Evolutionary conservation across 2,888 invertebrate species (phyloP).

Genomic region (Tuberolachnus salignus): DNA sequence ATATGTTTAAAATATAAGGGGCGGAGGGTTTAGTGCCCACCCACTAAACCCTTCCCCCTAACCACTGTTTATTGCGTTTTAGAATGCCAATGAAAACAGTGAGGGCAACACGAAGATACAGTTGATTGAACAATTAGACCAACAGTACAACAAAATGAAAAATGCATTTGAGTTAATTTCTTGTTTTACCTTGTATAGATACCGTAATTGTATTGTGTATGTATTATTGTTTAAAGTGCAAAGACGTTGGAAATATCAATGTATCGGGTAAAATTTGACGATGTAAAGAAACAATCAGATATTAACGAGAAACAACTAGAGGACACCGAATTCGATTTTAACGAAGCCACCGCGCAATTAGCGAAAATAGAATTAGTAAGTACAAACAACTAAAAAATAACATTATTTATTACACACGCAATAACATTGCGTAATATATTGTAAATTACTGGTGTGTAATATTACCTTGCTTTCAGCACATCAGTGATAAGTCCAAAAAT

Average conservation of each 20-base stretch:
- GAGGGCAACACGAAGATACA: background rate
- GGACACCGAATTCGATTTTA: background rate
- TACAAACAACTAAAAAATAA: background rate
- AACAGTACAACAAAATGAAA: background rate
- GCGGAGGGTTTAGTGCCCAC: no score
- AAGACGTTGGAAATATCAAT: background rate
- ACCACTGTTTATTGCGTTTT: background rate
- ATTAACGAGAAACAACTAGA: background rate
- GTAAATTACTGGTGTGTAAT: background rate
- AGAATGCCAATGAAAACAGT: background rate
- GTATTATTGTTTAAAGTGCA: background rate
- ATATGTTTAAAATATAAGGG: background rate
- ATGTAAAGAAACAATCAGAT: background rate
- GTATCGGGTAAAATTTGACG: slow-evolving; percentile 6
- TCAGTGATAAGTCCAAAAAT: background rate
- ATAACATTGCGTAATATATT: background rate
- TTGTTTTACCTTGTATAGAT: background rate
- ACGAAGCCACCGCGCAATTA: background rate
- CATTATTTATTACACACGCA: background rate
- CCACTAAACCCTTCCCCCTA: no score
- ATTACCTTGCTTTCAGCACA: background rate
- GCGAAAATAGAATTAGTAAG: background rate
- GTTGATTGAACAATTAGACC: background rate
- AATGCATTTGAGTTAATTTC: slow-evolving; percentile 5
- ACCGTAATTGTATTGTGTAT: no score